Percentiles rank a stretch among this genome's conserved stretches.
phyloP scores from a whole-genome alignment of 1,140 invertebrate species.

The Atta colombica region DNA sequence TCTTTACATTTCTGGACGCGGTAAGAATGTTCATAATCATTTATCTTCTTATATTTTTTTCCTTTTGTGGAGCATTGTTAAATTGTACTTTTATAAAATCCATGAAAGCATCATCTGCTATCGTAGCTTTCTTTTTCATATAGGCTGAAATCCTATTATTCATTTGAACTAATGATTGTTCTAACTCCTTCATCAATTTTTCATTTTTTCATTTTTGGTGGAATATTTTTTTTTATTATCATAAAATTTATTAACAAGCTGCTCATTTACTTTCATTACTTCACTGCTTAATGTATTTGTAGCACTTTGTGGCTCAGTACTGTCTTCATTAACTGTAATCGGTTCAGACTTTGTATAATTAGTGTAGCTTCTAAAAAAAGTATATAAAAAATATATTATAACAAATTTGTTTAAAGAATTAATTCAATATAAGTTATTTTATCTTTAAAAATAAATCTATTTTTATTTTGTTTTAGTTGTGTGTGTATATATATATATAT shows the following conservation, averaged over 20 bases:
- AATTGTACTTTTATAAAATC: neutral
- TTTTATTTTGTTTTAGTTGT: no score
- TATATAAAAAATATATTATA: no score
- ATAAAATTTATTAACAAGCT: neutral
- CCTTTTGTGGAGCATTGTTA: constrained; percentile 18
- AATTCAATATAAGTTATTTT: constrained; percentile 6
- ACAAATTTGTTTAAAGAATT: neutral
- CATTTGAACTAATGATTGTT: neutral
- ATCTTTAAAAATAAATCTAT: no score
- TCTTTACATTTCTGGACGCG: neutral
- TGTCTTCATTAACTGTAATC: neutral
- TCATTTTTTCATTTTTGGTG: neutral
- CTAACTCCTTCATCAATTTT: constrained; percentile 9
- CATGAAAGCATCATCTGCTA: neutral
- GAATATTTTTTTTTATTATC: neutral
- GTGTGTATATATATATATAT: no score
- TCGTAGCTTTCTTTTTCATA: neutral
- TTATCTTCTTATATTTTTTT: constrained; percentile 17
- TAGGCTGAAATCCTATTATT: no score
- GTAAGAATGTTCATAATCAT: constrained; percentile 2
- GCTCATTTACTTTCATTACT: neutral
- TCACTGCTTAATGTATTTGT: neutral
- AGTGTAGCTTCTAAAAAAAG: constrained; percentile 13
- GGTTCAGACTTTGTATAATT: constrained; percentile 8
- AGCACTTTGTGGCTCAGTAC: neutral